phyloP scores from a whole-genome alignment of 2,113 vertebrate genomes.

The Tiliqua scincoides region DNA sequence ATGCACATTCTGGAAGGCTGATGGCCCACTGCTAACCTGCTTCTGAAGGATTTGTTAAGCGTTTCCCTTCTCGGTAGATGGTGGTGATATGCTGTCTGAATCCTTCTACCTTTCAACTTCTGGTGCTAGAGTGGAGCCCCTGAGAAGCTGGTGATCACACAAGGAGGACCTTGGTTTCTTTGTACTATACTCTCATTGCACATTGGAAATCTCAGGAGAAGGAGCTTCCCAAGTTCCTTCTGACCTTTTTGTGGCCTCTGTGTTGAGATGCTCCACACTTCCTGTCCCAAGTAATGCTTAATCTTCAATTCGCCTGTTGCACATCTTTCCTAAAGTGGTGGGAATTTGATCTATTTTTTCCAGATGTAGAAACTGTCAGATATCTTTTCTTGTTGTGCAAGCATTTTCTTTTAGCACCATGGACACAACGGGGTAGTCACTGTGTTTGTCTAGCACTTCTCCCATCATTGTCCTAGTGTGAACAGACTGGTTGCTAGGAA shows the following conservation, averaged over 20 bases:
- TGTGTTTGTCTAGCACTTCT: not conserved
- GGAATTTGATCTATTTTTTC: conserved; percentile 27
- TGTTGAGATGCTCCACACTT: not conserved
- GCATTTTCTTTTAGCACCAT: not conserved
- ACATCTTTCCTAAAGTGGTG: conserved; percentile 17
- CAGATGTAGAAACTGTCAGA: conserved; percentile 40
- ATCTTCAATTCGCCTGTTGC: conserved; percentile 23
- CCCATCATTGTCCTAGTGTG: not conserved
- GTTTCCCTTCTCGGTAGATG: no score
- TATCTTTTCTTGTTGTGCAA: conserved; percentile 4
- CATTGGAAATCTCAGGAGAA: not conserved
- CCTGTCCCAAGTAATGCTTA: not conserved
- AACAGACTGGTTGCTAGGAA: no score
- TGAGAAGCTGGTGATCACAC: not conserved
- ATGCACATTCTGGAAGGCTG: no score
- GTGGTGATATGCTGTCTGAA: no score
- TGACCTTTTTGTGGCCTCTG: not conserved
- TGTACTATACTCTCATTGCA: not conserved
- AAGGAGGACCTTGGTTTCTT: not conserved
- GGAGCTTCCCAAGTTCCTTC: not conserved
- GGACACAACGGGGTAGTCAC: conserved; percentile 26
- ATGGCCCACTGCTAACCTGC: no score
- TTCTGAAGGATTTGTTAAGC: no score
- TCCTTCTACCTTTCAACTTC: no score
- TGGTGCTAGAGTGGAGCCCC: not conserved